These are phyloP conservation scores for Drosophila infuscata DNA, from an alignment of 2,888 invertebrate species.

Conservation along the genomic window DNA sequence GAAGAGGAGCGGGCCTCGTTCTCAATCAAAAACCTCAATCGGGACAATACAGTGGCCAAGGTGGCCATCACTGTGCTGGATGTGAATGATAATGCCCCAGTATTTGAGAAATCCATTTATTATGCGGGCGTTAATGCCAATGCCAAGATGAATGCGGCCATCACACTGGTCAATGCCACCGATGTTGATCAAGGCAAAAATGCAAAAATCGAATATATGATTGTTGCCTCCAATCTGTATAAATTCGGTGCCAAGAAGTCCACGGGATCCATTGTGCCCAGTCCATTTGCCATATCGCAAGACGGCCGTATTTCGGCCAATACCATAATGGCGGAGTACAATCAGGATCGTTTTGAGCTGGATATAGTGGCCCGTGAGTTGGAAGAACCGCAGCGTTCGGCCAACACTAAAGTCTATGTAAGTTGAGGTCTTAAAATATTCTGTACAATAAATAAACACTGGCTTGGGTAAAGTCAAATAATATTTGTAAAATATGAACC, in stretches of 20 bases:
- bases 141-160: constrained; percentile 90
- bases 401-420: constrained; percentile 91
- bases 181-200: constrained; percentile 94
- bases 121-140: constrained; percentile 90
- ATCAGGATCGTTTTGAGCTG: constrained; percentile 93
- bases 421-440: constrained; percentile 76
- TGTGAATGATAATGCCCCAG: constrained; percentile 94
- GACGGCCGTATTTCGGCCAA: constrained; percentile 87
- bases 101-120: constrained; percentile 87
- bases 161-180: constrained; percentile 90
- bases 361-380: constrained; percentile 93
- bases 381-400: constrained; percentile 91
- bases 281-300: constrained; percentile 88
- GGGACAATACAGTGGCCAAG: constrained; percentile 90
- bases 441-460: neutral
- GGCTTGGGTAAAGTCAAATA: neutral
- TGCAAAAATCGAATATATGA: constrained; percentile 92
- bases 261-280: constrained; percentile 94
- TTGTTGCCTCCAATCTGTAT: constrained; percentile 92
- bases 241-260: constrained; percentile 90
- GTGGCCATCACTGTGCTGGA: constrained; percentile 91
- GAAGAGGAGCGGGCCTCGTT: constrained; percentile 85
- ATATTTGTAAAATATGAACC: neutral
- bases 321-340: constrained; percentile 94
- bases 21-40: constrained; percentile 85